These are phyloP conservation scores for Caenorhabditis briggsae DNA, from an alignment of 1,140 invertebrate species.

Conservation along the genomic window DNA sequence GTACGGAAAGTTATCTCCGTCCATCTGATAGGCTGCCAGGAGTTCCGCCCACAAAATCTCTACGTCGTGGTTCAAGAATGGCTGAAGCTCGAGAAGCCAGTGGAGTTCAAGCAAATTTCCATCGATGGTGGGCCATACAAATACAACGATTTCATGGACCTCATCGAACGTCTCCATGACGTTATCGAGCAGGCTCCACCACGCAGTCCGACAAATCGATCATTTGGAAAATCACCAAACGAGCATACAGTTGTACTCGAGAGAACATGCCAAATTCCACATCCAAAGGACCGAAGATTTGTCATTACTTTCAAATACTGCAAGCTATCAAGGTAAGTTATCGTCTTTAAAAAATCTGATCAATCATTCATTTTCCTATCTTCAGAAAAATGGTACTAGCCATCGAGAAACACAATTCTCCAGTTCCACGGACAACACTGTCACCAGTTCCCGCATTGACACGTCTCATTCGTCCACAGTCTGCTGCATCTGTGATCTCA, in stretches of 20 bases:
- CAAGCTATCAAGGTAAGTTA: slow-evolving; percentile 25
- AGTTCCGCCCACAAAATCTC: slow-evolving; percentile 19
- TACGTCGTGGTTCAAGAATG: slow-evolving; percentile 7
- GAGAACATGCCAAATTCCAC: not conserved
- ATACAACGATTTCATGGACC: slow-evolving; percentile 32
- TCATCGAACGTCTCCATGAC: slow-evolving; percentile 46
- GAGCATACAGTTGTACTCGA: slow-evolving; percentile 16
- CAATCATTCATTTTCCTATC: not conserved
- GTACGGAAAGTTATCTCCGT: slow-evolving; percentile 1
- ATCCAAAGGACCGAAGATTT: slow-evolving; percentile 29
- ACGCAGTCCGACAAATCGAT: slow-evolving; percentile 15
- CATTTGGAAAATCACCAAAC: slow-evolving; percentile 33
- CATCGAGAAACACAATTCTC: not conserved
- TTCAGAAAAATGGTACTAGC: slow-evolving; percentile 38
- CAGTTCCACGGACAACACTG: not conserved
- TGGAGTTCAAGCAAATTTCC: slow-evolving; percentile 23
- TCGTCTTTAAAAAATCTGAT: not conserved
- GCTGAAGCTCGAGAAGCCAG: slow-evolving; percentile 3
- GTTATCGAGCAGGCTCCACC: slow-evolving; percentile 25
- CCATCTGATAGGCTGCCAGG: slow-evolving; percentile 9
- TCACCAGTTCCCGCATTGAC: not conserved
- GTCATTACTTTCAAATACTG: slow-evolving; percentile 36
- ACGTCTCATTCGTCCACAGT: slow-evolving; percentile 38
- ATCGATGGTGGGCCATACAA: slow-evolving; percentile 42
- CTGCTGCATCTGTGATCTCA: slow-evolving; percentile 9